phyloP scores from a whole-genome alignment of 2,888 invertebrate genomes.

The Troides oblongomaculatus region DNA sequence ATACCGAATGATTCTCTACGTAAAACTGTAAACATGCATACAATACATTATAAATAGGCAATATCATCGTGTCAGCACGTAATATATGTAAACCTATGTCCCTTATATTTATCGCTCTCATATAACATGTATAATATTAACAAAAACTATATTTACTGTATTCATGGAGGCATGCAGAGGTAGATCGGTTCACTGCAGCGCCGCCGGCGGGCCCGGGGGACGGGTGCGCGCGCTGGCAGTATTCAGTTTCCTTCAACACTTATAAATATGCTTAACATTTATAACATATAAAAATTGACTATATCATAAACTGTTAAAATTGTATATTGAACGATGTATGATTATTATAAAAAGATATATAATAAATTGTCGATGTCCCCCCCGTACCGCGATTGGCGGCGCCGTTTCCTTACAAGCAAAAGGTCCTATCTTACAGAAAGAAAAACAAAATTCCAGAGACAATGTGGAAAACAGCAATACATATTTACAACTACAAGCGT shows the following conservation, averaged over 20 bases:
- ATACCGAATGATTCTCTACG: slow-evolving; percentile 60
- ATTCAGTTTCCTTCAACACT: slow-evolving; percentile 17
- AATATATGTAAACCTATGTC: slow-evolving; percentile 50
- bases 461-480: slow-evolving; percentile 49
- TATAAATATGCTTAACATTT: slow-evolving; percentile 15
- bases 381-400: not conserved
- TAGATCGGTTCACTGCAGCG: slow-evolving; percentile 65
- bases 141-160: slow-evolving; percentile 68
- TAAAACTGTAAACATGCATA: slow-evolving; percentile 59
- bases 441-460: slow-evolving; percentile 33
- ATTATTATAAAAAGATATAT: slow-evolving; percentile 28
- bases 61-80: slow-evolving; percentile 45
- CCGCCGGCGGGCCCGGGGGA: slow-evolving; percentile 33
- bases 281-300: slow-evolving; percentile 28
- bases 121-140: slow-evolving; percentile 71
- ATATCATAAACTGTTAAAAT: slow-evolving; percentile 2
- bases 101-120: slow-evolving; percentile 54
- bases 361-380: slow-evolving; percentile 8
- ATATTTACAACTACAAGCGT: slow-evolving; percentile 68
- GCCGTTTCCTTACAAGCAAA: slow-evolving; percentile 38
- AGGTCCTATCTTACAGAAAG: slow-evolving; percentile 42
- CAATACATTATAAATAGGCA: slow-evolving; percentile 46
- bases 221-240: slow-evolving; percentile 25
- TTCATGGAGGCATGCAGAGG: slow-evolving; percentile 73
- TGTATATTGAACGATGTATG: slow-evolving; percentile 20